Evolutionary conservation across 2,113 vertebrate species (phyloP).

Genomic region (Tupaia chinensis): DNA sequence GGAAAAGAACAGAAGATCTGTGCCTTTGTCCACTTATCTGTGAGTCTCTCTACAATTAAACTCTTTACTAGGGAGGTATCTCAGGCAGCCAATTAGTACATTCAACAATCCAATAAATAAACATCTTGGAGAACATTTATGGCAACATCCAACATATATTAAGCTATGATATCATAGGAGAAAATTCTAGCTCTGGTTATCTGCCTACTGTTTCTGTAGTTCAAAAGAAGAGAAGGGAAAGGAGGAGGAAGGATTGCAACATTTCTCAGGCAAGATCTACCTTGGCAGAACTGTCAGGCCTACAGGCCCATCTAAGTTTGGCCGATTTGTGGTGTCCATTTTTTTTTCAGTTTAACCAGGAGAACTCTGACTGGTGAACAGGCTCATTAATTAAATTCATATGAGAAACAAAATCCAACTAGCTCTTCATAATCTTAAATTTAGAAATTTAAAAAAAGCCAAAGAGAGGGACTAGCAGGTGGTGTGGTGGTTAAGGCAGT

Average conservation of each 20-base stretch:
- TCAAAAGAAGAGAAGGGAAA: background rate
- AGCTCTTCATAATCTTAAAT: background rate
- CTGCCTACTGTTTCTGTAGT: background rate
- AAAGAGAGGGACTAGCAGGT: background rate
- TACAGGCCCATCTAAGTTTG: background rate
- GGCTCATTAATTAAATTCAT: background rate
- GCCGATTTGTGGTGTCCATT: background rate
- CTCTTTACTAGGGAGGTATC: background rate
- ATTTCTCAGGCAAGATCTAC: background rate
- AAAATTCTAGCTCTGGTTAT: background rate
- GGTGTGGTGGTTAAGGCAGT: too few relatives aligned
- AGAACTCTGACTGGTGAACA: background rate
- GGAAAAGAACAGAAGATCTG: background rate
- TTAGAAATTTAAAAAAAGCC: constrained; percentile 1
- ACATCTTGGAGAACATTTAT: constrained; percentile 1
- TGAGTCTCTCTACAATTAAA: background rate
- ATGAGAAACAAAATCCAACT: background rate
- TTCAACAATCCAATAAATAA: constrained; percentile 30
- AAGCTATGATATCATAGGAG: background rate
- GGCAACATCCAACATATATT: background rate
- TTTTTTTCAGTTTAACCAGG: background rate
- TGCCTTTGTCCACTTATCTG: background rate
- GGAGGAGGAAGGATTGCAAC: background rate
- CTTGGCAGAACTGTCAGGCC: background rate
- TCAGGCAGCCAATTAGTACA: background rate